phyloP scores from a whole-genome alignment of 64 coral and sea anemone genomes.

The Actinia tenebrosa region DNA sequence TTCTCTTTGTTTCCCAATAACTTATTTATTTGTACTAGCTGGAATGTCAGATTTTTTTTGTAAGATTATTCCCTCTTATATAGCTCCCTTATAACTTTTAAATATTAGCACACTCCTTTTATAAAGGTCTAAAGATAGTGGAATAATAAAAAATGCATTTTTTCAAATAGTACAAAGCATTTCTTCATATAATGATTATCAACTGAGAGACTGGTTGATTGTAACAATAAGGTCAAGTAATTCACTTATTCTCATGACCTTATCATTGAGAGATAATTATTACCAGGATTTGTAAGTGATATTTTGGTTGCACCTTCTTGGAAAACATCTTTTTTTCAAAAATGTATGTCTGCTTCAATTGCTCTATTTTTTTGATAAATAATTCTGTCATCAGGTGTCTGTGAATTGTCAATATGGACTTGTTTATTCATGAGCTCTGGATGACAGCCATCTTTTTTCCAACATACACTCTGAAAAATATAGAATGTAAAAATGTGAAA shows the following conservation, averaged over 20 bases:
- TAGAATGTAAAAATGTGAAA: neutral
- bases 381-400: neutral
- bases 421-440: neutral
- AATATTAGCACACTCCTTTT: no score
- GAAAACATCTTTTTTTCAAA: neutral
- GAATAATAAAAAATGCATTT: no score
- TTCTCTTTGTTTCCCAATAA: no score
- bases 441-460: conserved; percentile 16
- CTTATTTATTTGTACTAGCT: no score
- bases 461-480: conserved; percentile 10
- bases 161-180: neutral
- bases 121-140: no score
- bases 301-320: neutral
- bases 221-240: neutral
- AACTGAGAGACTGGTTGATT: neutral
- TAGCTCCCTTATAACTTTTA: no score
- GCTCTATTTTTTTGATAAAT: neutral
- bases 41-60: no score
- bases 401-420: neutral
- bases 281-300: neutral
- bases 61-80: no score
- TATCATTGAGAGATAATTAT: neutral
- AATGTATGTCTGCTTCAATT: neutral
- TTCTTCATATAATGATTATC: neutral
- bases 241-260: conserved; percentile 3